Percentiles rank a stretch among this genome's conserved stretches.
These are phyloP conservation scores for Gallinago nigripennis DNA, from an alignment of 2,797 vertebrate genomes.

Conservation along the genomic window DNA sequence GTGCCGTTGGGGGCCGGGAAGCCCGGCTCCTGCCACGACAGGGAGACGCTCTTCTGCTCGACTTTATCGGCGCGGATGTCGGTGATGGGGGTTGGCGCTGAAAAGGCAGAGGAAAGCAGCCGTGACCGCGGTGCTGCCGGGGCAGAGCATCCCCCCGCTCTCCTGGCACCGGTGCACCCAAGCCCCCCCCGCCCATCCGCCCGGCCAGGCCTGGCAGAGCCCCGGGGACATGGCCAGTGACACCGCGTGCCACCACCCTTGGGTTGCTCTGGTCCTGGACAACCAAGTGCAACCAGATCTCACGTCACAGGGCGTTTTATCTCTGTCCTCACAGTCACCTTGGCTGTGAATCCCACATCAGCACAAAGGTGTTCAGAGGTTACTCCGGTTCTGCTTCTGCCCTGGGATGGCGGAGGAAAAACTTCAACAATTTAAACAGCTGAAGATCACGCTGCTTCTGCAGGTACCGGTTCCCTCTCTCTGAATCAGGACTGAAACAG, in stretches of 20 bases:
- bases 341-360: background rate
- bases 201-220: background rate
- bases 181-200: background rate
- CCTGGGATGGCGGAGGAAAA: background rate
- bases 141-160: background rate
- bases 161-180: background rate
- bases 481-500: background rate
- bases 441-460: background rate
- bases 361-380: background rate
- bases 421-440: background rate
- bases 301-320: background rate
- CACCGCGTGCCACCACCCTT: background rate
- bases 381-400: background rate
- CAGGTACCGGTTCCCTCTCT: background rate
- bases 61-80: constrained; percentile 86
- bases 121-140: accelerated
- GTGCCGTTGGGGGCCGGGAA: constrained; percentile 80
- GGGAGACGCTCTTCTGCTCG: constrained; percentile 88
- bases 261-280: background rate
- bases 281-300: background rate
- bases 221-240: accelerated
- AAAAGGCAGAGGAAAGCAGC: background rate
- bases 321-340: background rate
- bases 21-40: constrained; percentile 87
- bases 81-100: constrained; percentile 83